Base-by-base conservation (phyloP, 2,888 invertebrate species). In the Drosophila greeni region DNA sequence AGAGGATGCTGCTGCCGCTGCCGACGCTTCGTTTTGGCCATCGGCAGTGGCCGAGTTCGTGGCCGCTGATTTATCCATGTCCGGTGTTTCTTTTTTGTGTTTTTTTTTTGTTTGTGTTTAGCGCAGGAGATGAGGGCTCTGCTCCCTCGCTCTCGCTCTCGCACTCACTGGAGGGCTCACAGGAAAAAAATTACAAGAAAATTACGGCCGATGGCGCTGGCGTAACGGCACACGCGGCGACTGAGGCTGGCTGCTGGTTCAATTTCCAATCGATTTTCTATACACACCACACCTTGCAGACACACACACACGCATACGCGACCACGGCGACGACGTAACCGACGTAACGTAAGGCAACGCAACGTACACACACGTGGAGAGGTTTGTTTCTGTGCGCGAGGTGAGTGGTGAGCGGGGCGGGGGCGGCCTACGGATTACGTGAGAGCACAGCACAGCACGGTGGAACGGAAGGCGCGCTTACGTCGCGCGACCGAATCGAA, bases 221-320 rank as follows among this genome's bases (percentile, higher is more conserved):
- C 70, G 61, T 66, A 70, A 75, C 68, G 73, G 60, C 54, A 67
- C 55, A 51, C 55, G 64, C 66, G 62, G 54, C 49, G 57, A 51
- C 52, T 51, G 52, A 49, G 55, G 49, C 70, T 39, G 64, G 49
- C 70, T 39, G 64, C 57, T 70, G 53, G 56, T 70, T 65, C 70
- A 61, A 66, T 59, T 49, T 49, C 49, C 61, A 62, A 79, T 79
- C 82, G 82, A 79, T 79, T 81, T 81, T 74, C 66, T 78, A 78
- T 78, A 79, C 58, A 78, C 81, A 78, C 78, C 77, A 78, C 77
- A 78, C 78, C 78, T 81, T 78, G 66, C 67, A 67, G 64, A 61
- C 66, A 55, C 66, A 66, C 65, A 47, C 45, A 54, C 47, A 52
- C 48, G 43, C 36, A 52, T 39, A 57, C 36, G 9, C 9, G 23